phyloP scores from a whole-genome alignment of 1,140 invertebrate genomes.

The Acromyrmex heyeri region DNA sequence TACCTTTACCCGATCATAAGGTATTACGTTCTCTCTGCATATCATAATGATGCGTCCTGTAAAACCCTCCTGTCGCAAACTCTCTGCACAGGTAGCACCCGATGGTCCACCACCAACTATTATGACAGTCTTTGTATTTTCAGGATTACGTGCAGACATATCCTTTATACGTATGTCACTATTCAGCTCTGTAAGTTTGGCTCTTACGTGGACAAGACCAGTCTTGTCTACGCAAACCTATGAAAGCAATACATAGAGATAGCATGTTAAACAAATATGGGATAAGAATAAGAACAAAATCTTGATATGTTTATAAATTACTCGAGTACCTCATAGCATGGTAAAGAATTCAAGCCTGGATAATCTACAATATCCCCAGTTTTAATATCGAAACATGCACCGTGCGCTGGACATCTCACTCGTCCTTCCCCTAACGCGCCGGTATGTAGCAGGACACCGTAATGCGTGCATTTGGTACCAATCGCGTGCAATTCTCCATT shows the following conservation, averaged over 20 bases:
- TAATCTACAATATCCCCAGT: conserved; percentile 98
- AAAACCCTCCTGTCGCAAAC: conserved; percentile 95
- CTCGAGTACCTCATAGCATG: conserved; percentile 90
- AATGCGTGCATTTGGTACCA: conserved; percentile 97
- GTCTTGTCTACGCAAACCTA: conserved; percentile 89
- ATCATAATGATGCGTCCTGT: conserved; percentile 93
- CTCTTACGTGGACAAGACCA: conserved; percentile 91
- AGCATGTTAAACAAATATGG: neutral
- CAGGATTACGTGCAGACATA: conserved; percentile 86
- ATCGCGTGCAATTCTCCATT: conserved; percentile 93
- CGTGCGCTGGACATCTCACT: conserved; percentile 98
- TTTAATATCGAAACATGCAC: conserved; percentile 96
- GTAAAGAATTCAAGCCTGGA: conserved; percentile 95
- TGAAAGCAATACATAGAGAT: conserved; percentile 10
- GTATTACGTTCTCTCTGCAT: conserved; percentile 92
- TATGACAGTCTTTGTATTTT: conserved; percentile 89
- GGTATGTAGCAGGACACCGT: conserved; percentile 93
- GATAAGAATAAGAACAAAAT: neutral
- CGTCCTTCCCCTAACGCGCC: conserved; percentile 94
- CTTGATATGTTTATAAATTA: neutral
- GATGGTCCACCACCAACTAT: conserved; percentile 96
- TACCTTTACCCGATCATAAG: conserved; percentile 96
- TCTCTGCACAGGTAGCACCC: conserved; percentile 94
- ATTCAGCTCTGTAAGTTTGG: conserved; percentile 89
- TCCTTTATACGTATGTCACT: conserved; percentile 89